Conservation (phyloP, 2,888 invertebrate species). For the Pogonocherus hispidulus region DNA sequence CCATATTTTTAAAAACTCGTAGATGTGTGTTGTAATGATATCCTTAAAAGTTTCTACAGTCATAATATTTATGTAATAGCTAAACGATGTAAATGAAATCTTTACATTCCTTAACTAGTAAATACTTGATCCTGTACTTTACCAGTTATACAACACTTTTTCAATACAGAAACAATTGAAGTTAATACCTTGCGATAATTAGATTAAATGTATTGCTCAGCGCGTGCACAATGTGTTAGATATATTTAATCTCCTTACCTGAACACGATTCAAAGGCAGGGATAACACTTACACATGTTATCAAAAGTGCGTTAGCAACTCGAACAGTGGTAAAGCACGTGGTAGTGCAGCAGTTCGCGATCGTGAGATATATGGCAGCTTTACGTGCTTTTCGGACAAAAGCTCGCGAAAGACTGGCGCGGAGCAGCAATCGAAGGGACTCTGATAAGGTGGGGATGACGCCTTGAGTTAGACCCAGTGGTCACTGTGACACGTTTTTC, state of each 20-base stretch:
- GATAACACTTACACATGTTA: conserved; percentile 28
- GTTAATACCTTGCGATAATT: not conserved
- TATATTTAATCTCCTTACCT: conserved; percentile 16
- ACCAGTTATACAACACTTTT: not conserved
- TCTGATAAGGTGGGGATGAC: conserved; percentile 60
- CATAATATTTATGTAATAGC: too few species aligned
- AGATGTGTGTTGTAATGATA: too few species aligned
- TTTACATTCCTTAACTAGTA: too few species aligned
- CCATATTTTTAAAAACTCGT: conserved; percentile 6
- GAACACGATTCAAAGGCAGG: not conserved
- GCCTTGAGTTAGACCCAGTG: conserved; percentile 61
- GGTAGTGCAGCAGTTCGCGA: conserved; percentile 43
- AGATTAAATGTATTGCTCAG: not conserved
- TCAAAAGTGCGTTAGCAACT: conserved; percentile 12
- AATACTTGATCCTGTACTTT: too few species aligned
- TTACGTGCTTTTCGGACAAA: conserved; percentile 58
- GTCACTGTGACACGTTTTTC: conserved; percentile 62
- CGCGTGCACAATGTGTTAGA: not conserved
- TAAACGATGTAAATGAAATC: too few species aligned
- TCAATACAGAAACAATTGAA: not conserved
- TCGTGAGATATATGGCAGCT: conserved; percentile 38
- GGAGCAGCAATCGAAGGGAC: conserved; percentile 60
- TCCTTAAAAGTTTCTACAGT: too few species aligned
- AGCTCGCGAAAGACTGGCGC: conserved; percentile 64
- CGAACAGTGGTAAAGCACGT: conserved; percentile 48